phyloP scores from a whole-genome alignment of 2,113 vertebrate genomes.

The Gopherus flavomarginatus region DNA sequence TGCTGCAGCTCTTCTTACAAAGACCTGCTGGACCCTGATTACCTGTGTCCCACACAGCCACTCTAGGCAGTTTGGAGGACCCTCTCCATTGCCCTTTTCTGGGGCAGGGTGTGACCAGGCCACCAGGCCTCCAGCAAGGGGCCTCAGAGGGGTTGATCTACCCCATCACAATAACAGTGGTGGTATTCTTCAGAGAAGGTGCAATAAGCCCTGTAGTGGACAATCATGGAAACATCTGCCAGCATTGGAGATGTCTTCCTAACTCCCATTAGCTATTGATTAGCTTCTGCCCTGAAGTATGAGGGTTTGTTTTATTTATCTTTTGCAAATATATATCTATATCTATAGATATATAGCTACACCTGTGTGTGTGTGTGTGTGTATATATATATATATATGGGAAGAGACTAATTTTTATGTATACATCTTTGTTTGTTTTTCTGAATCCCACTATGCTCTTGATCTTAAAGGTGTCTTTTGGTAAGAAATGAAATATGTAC shows the following conservation, averaged over 20 bases:
- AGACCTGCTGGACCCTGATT: too few relatives aligned
- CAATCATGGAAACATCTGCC: neutral
- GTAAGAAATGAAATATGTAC: fast-evolving
- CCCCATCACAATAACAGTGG: neutral
- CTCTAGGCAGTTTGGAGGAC: too few relatives aligned
- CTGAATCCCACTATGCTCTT: neutral
- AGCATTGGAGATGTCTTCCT: neutral
- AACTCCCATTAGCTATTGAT: neutral
- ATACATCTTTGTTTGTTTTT: neutral
- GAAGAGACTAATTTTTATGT: too few relatives aligned
- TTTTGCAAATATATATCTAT: neutral
- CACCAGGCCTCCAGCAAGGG: too few relatives aligned
- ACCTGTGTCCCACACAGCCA: too few relatives aligned
- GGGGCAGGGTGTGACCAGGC: too few relatives aligned
- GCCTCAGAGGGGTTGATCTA: too few relatives aligned
- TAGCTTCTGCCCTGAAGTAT: neutral
- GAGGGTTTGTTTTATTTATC: neutral
- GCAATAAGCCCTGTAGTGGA: neutral
- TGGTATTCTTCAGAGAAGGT: neutral
- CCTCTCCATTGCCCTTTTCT: too few relatives aligned
- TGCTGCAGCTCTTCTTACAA: too few relatives aligned
- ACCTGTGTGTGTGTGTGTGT: neutral
- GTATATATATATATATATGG: too few relatives aligned
- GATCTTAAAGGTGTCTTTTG: neutral
- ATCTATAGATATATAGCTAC: neutral